Percentiles rank a stretch among this genome's conserved stretches.
phyloP scores from a whole-genome alignment of 2,113 vertebrate species.

The Mobula birostris region DNA sequence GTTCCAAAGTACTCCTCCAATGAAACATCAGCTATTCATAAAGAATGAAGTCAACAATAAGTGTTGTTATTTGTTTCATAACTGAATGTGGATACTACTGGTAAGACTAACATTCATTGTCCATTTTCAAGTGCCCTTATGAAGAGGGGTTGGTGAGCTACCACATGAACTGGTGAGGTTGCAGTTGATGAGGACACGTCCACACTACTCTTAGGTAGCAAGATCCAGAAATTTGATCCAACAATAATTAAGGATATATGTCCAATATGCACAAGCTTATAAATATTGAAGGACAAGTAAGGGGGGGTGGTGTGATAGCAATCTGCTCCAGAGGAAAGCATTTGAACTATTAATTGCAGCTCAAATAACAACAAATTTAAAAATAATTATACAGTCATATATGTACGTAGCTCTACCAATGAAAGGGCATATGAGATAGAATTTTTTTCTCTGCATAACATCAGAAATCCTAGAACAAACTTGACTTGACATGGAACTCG shows the following conservation, averaged over 20 bases:
- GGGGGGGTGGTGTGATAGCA: neutral
- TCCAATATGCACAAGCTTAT: neutral
- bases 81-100: no score
- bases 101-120: no score
- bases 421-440: neutral
- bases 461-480: neutral
- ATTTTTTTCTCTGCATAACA: no score
- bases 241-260: neutral
- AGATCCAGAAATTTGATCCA: no score
- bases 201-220: no score
- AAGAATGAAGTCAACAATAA: neutral
- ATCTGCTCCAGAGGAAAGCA: neutral
- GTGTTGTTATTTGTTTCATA: no score
- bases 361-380: neutral
- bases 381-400: neutral
- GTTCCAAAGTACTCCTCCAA: no score
- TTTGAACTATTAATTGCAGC: neutral
- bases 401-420: neutral
- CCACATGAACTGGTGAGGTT: no score
- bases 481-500: neutral
- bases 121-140: no score
- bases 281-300: neutral
- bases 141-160: no score
- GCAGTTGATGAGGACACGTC: no score
- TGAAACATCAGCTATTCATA: neutral